Base-by-base conservation (phyloP, 2,888 invertebrate genomes). In the Zygothrica quintamaculata region DNA sequence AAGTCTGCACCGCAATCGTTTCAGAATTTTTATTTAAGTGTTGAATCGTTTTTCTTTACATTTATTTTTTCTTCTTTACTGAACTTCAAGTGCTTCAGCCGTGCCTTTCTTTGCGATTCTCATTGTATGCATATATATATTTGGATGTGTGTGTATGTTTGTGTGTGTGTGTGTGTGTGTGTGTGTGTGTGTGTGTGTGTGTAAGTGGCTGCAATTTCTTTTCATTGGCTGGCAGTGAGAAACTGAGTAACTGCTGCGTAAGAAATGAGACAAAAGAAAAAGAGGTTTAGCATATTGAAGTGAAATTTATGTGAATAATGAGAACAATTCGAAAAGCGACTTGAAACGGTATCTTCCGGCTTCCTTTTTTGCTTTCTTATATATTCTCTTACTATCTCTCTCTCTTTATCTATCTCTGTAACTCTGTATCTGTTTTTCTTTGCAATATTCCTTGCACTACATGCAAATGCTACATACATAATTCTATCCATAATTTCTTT, bases 151-250 rank as follows among this genome's bases (percentile, higher is more conserved):
- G n/a, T n/a, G n/a, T n/a, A n/a, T n/a, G n/a, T n/a, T n/a, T 22
- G 18, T 22, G 18, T 22, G 18, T 22, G 18, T 2, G 2, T 22
- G 18, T 22, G 18, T 56, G 43, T 51, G 48, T 68, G 81, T 81
- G 82, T 81, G 18, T 22, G 18, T 22, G 18, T 22, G 18, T 22
- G 18, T 2, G 2, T 22, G 18, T 22, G 18, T 56, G 43, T 51
- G 48, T 68, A 84, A 84, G 82, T 81, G 78, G 61, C 71, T 50
- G 59, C 59, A 52, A 64, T 72, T 64, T 59, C 51, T 39, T 59
- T 59, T 52, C 40, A 69, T 58, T 68, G 62, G 25, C 22, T 50
- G 48, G 1, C 15, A 39, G 15, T 4, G n/a, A 13, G 36, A 36
- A 36, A 33, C 9, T n/a, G 33, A 33, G 33, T 5, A 22, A 22